Evolutionary conservation across 1,140 invertebrate species (phyloP).

Genomic region (Cyclina sinensis): DNA sequence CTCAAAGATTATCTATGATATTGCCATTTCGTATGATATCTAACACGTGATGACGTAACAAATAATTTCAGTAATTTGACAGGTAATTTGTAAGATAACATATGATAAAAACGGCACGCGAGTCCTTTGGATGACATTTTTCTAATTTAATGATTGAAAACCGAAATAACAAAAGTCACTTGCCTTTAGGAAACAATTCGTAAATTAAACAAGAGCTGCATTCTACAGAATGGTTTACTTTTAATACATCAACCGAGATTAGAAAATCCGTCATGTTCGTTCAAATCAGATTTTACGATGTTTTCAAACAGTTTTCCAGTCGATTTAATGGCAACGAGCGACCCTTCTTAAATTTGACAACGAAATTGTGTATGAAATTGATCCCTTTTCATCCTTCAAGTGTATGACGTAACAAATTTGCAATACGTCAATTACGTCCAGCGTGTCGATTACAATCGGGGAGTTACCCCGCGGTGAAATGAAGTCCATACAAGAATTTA

Average conservation of each 20-base stretch:
- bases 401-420: conserved; percentile 46
- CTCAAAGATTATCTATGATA: background rate
- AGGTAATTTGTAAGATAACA: conserved; percentile 14
- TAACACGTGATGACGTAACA: background rate
- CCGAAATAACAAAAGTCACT: no score
- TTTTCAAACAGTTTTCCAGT: conserved; percentile 39
- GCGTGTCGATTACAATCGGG: background rate
- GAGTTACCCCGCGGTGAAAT: conserved; percentile 1
- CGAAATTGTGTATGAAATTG: conserved; percentile 58
- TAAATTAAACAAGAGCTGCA: no score
- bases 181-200: no score
- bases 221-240: no score
- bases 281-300: conserved; percentile 13
- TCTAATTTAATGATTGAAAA: conserved; percentile 9
- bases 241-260: background rate
- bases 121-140: no score
- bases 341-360: conserved; percentile 50
- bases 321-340: conserved; percentile 43
- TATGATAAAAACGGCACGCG: conserved; percentile 29
- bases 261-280: background rate
- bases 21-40: background rate
- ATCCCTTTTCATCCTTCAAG: conserved; percentile 16
- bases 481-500: background rate
- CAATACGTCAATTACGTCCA: conserved; percentile 41
- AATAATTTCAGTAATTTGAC: conserved; percentile 17